Evolutionary conservation across 2,113 vertebrate species (phyloP).

Genomic region (Cyphomyrus discorhynchus): DNA sequence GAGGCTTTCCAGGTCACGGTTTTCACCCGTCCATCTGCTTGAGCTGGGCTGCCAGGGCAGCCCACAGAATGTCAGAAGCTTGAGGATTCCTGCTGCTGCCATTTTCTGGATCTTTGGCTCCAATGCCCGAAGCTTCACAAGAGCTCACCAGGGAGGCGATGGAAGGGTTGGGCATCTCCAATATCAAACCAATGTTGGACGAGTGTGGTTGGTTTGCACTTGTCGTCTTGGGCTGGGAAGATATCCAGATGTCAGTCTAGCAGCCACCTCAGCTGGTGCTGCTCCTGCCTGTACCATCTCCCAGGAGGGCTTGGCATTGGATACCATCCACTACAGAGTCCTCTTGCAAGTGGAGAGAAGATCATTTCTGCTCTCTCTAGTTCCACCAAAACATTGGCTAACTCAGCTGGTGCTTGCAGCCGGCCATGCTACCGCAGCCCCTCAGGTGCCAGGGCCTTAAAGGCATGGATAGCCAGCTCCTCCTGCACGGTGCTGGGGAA

Average conservation of each 20-base stretch:
- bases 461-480: background rate
- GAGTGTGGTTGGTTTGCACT: background rate
- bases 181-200: background rate
- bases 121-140: background rate
- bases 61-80: background rate
- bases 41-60: background rate
- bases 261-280: background rate
- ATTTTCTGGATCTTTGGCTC: background rate
- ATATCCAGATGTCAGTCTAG: background rate
- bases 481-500: background rate
- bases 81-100: background rate
- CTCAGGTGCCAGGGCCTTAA: background rate
- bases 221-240: background rate
- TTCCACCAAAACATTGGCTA: background rate
- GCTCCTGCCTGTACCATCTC: background rate
- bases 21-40: background rate
- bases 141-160: background rate
- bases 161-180: background rate
- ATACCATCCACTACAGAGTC: background rate
- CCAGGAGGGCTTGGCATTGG: background rate
- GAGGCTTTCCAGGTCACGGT: background rate
- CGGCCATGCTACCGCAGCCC: background rate
- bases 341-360: background rate
- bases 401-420: background rate
- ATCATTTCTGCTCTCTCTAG: background rate